Percentiles rank a stretch among this genome's conserved stretches.
Conservation (phyloP, 2,888 invertebrate species). For the Tetanocera ferruginea region DNA sequence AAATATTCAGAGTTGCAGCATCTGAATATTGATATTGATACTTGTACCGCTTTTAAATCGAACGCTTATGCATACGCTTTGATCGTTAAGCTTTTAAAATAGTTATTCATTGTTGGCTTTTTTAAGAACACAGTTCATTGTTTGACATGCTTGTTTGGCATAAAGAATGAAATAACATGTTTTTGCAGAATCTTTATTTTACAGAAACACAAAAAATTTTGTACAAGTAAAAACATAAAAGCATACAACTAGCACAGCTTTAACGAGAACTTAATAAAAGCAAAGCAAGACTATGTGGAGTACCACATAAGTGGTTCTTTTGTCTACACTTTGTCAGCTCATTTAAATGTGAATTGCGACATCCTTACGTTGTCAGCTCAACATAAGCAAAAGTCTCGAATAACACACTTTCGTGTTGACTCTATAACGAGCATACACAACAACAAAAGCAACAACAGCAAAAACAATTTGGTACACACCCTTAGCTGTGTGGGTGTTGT, state of each 20-base stretch:
- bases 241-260: constrained; percentile 7
- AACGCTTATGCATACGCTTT: too few species aligned
- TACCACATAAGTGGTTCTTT: constrained; percentile 15
- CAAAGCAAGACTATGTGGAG: background rate
- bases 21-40: too few species aligned
- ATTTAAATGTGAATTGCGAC: constrained; percentile 33
- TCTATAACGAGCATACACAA: constrained; percentile 15
- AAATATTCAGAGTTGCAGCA: too few species aligned
- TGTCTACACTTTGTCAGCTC: constrained; percentile 33
- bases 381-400: background rate
- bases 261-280: background rate
- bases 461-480: background rate
- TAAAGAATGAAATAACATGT: too few species aligned
- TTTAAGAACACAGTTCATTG: too few species aligned
- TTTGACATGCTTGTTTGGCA: too few species aligned
- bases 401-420: constrained; percentile 8
- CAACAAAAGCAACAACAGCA: background rate
- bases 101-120: too few species aligned
- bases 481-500: constrained; percentile 2
- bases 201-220: background rate
- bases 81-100: too few species aligned
- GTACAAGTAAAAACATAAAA: background rate
- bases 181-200: background rate
- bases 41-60: too few species aligned
- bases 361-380: constrained; percentile 19